Percentiles rank a stretch among this genome's conserved stretches.
Evolutionary conservation across 2,797 vertebrate genomes (phyloP).

Genomic region (Melanotaenia maccullochi): DNA sequence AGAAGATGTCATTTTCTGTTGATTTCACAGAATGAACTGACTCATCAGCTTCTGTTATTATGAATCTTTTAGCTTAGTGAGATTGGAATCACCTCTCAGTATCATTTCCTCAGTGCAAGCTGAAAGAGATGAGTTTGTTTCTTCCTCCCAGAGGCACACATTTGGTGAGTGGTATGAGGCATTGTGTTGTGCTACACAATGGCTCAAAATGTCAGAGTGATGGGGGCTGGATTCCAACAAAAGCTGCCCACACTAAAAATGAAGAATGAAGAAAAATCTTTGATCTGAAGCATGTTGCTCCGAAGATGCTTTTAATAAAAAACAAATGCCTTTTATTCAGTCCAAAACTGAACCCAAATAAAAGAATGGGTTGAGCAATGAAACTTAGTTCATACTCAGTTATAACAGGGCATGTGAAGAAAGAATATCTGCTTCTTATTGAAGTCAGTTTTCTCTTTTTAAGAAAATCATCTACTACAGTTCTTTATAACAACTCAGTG

Average conservation of each 20-base stretch:
- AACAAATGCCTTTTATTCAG: slow-evolving; percentile 32
- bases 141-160: slow-evolving; percentile 27
- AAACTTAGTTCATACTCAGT: not conserved
- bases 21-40: slow-evolving; percentile 2
- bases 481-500: not conserved
- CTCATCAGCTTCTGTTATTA: slow-evolving; percentile 1
- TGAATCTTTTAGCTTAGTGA: not conserved
- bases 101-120: slow-evolving; percentile 21
- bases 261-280: slow-evolving; percentile 21
- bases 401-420: too few species aligned
- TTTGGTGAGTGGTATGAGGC: slow-evolving; percentile 20
- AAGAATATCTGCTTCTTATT: not conserved
- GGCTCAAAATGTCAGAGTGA: slow-evolving; percentile 30
- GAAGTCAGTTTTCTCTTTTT: not conserved
- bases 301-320: slow-evolving; percentile 11
- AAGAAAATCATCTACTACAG: not conserved
- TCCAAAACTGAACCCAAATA: slow-evolving; percentile 13
- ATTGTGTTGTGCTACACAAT: slow-evolving; percentile 28
- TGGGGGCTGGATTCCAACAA: slow-evolving; percentile 12
- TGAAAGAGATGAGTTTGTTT: slow-evolving; percentile 12
- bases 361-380: not conserved
- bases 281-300: slow-evolving; percentile 21
- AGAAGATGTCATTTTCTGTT: slow-evolving; percentile 28
- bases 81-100: slow-evolving; percentile 4
- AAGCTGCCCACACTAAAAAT: slow-evolving; percentile 11